Conservation (phyloP, 2,797 vertebrate species). For the Rallus crepitans region DNA sequence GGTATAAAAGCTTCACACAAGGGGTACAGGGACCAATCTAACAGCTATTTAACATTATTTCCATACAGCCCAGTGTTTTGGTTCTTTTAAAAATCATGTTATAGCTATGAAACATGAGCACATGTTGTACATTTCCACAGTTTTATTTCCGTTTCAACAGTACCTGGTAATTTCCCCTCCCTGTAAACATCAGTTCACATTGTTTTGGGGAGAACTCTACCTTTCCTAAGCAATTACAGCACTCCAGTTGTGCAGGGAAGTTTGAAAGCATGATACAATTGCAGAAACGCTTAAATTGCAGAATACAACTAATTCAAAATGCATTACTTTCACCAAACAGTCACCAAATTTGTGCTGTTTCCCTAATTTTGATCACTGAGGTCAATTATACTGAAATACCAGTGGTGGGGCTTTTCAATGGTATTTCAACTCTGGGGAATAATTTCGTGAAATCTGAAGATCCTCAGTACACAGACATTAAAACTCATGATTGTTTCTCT, state of each 20-base stretch:
- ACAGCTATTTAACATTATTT: neutral
- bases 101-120: neutral
- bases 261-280: neutral
- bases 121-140: neutral
- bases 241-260: neutral
- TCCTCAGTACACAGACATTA: neutral
- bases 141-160: neutral
- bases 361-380: neutral
- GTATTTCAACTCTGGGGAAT: neutral
- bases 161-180: neutral
- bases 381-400: neutral
- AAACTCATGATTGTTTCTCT: neutral
- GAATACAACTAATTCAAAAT: neutral
- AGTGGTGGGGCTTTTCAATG: neutral
- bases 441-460: neutral
- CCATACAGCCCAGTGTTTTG: neutral
- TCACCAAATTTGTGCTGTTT: neutral
- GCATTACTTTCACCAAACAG: neutral
- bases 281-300: neutral
- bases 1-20: neutral
- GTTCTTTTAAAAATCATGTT: neutral
- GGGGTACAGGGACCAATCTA: neutral
- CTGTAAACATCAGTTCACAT: neutral
- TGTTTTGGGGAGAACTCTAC: neutral
- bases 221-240: neutral